Conservation (phyloP, 2,888 invertebrate genomes). For the Plebejus anna region DNA sequence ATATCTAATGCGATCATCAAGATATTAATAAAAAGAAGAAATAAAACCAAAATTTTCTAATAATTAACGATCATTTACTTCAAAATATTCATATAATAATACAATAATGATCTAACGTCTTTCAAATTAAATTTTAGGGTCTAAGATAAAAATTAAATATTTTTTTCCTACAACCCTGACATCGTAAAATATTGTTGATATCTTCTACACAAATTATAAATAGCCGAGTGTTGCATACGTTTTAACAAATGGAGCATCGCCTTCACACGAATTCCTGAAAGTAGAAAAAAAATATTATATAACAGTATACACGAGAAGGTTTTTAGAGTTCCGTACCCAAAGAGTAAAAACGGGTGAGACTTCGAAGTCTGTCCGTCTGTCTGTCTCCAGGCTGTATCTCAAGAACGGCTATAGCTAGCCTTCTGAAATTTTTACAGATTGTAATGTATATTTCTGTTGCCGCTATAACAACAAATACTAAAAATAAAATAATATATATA, state of each 20-base stretch:
- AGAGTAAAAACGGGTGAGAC: too few species aligned
- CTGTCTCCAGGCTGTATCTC: too few species aligned
- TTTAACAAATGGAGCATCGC: constrained; percentile 95
- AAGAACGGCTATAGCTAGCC: too few species aligned
- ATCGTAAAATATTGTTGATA: constrained; percentile 68
- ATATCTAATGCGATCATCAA: neutral
- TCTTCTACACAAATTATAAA: constrained; percentile 84
- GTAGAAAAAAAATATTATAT: constrained; percentile 47
- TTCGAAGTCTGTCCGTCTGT: too few species aligned
- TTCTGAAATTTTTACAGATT: too few species aligned
- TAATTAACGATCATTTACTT: constrained; percentile 80
- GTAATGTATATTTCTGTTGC: too few species aligned
- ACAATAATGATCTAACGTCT: constrained; percentile 67
- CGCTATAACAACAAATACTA: too few species aligned
- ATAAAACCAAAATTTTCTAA: constrained; percentile 68
- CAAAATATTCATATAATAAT: constrained; percentile 75
- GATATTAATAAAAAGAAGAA: constrained; percentile 33
- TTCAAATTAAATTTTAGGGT: constrained; percentile 61
- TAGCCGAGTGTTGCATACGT: constrained; percentile 96
- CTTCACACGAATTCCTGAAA: constrained; percentile 91
- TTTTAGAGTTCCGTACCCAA: too few species aligned
- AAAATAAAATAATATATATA: too few species aligned
- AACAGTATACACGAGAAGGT: too few species aligned
- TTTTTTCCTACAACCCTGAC: constrained; percentile 63
- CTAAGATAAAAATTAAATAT: constrained; percentile 71